Conservation (phyloP, 2,797 vertebrate species). For the Karalla daura region DNA sequence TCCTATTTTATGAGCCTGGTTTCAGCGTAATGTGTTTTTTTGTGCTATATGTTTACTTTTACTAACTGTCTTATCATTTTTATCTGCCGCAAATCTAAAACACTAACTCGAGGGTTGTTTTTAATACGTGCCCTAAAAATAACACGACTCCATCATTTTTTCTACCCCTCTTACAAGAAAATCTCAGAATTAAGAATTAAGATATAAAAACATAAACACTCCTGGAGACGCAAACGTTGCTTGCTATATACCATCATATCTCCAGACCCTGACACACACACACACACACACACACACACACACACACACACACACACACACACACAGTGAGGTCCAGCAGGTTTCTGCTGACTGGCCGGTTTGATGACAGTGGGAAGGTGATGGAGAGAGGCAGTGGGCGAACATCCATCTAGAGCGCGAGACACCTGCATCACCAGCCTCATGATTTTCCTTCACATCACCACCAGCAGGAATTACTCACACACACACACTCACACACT, state of each 20-base stretch:
- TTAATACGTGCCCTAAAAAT: too few relatives aligned
- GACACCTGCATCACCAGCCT: constrained; percentile 55
- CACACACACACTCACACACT: not conserved
- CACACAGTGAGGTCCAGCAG: not conserved
- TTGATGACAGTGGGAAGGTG: constrained; percentile 51
- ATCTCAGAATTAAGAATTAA: too few relatives aligned
- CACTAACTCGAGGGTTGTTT: too few relatives aligned
- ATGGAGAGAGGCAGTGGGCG: constrained; percentile 40
- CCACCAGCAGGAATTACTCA: constrained; percentile 19
- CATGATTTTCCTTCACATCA: constrained; percentile 57
- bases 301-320: constrained; percentile 2
- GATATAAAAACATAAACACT: not conserved
- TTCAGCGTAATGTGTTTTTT: too few relatives aligned
- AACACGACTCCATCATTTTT: too few relatives aligned
- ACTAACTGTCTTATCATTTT: too few relatives aligned
- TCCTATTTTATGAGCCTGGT: too few relatives aligned
- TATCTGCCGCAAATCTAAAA: too few relatives aligned
- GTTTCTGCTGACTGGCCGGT: constrained; percentile 61
- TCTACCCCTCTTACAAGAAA: too few relatives aligned
- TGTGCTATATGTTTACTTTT: too few relatives aligned
- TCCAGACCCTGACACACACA: not conserved
- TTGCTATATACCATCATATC: too few relatives aligned
- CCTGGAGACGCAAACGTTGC: not conserved
- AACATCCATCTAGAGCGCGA: constrained; percentile 54
- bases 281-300: not conserved